Base-by-base conservation (phyloP, 2,797 vertebrate species). In the Yasuhikotakia modesta region DNA sequence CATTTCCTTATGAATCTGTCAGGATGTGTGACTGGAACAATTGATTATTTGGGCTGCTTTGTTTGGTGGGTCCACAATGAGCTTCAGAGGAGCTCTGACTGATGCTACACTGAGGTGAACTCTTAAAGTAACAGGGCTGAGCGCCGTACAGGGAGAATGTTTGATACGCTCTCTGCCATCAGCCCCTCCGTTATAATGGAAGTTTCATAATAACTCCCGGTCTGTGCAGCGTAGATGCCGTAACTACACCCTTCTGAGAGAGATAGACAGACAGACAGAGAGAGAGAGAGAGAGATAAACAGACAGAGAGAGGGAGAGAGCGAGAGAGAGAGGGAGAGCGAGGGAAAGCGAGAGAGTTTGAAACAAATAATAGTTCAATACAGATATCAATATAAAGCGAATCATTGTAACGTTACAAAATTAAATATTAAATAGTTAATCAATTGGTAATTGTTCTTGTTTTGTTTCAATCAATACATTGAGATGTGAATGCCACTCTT, bases 31-130 rank as follows among this genome's bases (percentile, higher is more conserved):
- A 81, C 79, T 67, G 61, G 66, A 79, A 76, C 30, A 79, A 81
- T 75, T 78, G 84, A 85, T 85, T 83, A 79, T 83, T 72, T 76
- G 78, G 68, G 74, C 50, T 69, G 82, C 35, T 77, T 78, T 80
- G 80, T 80, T 73, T 65, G 43, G 67, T 66, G 22, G 82, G 72
- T 70, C 70, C 66, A 67, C 45, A 14, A 70, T 75, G 72, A 70
- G 70, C 67, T 76, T 61, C 55, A 12, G 50, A 46, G 14, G 12
- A 24, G 32, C 61, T 17, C 39, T 68, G 82, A 78, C 79, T 57
- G 83, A 85, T 82, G 68, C 52, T 63, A 61, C 43, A 46, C 30
- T 35, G 67, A 79, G 78, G 30, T 14, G 12, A 55, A 21, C 12
- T 70, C 55, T 77, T 60, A 79, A 70, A 69, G 48, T 6, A 52